Evolutionary conservation across 2,113 vertebrate species (phyloP), one percentile per base, ranked within the genome.

Genomic region (Syrmaticus mikado): DNA sequence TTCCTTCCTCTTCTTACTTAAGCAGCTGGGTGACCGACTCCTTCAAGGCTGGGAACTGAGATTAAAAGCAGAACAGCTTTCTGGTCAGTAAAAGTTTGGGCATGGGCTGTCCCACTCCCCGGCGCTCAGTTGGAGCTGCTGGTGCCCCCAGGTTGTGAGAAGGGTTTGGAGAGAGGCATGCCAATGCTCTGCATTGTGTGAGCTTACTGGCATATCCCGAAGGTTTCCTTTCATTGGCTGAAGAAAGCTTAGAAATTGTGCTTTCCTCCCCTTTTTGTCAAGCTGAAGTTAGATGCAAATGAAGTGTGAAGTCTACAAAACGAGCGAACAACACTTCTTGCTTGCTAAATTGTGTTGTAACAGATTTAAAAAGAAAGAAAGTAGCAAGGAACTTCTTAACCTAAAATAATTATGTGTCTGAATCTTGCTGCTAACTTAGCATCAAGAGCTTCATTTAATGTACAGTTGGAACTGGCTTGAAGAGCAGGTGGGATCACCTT

Each of bases 201-300:
- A 83, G 32, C 72, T 89, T 13, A 6, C 13, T 61, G 82, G 45
- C 73, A 61, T 34, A 7, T 61, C 50, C 1, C 48, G 50, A 55
- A 61, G 10, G 38, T n/a, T 89, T 75, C 46, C 19, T 60, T 60
- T 61, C 36, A 2, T 20, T 48, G 67, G 30, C 58, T 76, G 74
- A 55, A 48, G 67, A 4, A 65, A 79, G 27, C 57, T 78, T 43
- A 34, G 41, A 82, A 74, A 9, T 1, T 1, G 27, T 38, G 0
- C 73, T 88, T 83, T 62, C 76, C 83, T 80, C 15, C 4, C 0
- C 45, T n/a, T n/a, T 12, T 11, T 85, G 89, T 77, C 72, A 71
- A 87, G 67, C 67, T 85, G 82, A 65, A 91, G 65, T 75, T 87
- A 93, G 43, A 78, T 21, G 28, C 67, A 84, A 82, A 79, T 82